phyloP scores from a whole-genome alignment of 2,797 vertebrate species.

The Australoheros facetus region DNA sequence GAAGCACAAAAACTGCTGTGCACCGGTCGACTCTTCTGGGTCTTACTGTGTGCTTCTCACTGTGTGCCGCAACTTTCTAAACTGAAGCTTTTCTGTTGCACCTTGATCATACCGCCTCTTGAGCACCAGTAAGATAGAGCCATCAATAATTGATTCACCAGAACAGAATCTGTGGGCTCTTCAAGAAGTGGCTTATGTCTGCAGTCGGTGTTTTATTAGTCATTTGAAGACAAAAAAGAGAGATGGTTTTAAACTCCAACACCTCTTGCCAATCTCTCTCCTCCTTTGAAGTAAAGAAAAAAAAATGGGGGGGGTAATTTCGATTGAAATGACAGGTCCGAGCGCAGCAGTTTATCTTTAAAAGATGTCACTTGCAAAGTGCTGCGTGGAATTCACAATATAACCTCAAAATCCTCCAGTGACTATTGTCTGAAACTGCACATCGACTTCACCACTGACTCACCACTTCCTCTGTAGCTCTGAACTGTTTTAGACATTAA shows the following conservation, averaged over 20 bases:
- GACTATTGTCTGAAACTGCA: background rate
- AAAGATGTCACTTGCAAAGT: constrained; percentile 22
- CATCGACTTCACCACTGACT: background rate
- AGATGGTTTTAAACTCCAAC: constrained; percentile 22
- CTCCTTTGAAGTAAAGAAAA: constrained; percentile 28
- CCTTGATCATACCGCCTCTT: constrained; percentile 56
- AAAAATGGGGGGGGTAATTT: background rate
- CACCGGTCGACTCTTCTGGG: background rate
- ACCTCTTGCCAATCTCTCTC: constrained; percentile 14
- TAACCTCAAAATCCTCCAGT: background rate
- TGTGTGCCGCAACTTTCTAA: constrained; percentile 37
- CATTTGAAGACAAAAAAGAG: constrained; percentile 1
- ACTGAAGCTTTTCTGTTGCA: constrained; percentile 34
- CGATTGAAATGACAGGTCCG: constrained; percentile 43
- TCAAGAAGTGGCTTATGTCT: constrained; percentile 33
- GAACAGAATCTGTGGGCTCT: constrained; percentile 38
- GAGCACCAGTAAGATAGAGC: constrained; percentile 31
- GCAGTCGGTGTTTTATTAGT: constrained; percentile 47
- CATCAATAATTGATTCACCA: constrained; percentile 67
- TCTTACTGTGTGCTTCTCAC: constrained; percentile 20
- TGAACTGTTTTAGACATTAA: background rate
- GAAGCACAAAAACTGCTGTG: constrained; percentile 12
- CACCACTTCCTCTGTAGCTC: background rate
- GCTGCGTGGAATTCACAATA: background rate
- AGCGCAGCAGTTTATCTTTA: constrained; percentile 43